Evolutionary conservation across 2,113 vertebrate genomes (phyloP).

Genomic region (Apteryx owenii): DNA sequence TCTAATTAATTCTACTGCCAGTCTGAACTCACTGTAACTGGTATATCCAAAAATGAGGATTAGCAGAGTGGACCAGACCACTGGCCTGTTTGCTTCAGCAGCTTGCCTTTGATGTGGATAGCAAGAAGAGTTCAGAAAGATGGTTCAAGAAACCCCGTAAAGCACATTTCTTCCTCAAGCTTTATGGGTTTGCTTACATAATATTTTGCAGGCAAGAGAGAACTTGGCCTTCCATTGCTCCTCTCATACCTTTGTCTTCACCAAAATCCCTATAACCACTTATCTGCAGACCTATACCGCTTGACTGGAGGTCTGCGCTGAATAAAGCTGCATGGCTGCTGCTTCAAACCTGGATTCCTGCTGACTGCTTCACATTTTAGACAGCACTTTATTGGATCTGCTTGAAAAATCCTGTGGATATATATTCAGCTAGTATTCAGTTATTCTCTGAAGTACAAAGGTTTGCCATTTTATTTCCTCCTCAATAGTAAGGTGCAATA

Average conservation of each 20-base stretch:
- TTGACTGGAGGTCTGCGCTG: neutral
- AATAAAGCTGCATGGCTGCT: neutral
- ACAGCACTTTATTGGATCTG: neutral
- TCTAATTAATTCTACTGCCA: constrained; percentile 53
- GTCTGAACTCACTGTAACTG: constrained; percentile 12
- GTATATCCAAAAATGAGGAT: constrained; percentile 30
- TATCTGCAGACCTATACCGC: neutral
- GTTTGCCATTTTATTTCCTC: neutral
- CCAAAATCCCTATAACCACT: neutral
- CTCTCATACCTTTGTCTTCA: neutral
- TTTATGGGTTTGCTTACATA: neutral
- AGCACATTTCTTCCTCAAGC: neutral
- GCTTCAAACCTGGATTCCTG: neutral
- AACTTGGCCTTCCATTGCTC: neutral
- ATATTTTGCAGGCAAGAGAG: neutral
- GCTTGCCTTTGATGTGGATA: neutral
- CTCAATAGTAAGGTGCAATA: neutral
- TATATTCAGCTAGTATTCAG: neutral
- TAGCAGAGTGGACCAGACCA: neutral
- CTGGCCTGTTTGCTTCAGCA: neutral
- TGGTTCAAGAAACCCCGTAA: neutral
- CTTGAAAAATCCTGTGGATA: neutral
- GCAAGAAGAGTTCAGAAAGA: neutral
- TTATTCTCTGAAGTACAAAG: neutral
- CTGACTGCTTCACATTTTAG: neutral